Evolutionary conservation across 2,113 vertebrate genomes (phyloP).

Genomic region (Heliornis fulica): DNA sequence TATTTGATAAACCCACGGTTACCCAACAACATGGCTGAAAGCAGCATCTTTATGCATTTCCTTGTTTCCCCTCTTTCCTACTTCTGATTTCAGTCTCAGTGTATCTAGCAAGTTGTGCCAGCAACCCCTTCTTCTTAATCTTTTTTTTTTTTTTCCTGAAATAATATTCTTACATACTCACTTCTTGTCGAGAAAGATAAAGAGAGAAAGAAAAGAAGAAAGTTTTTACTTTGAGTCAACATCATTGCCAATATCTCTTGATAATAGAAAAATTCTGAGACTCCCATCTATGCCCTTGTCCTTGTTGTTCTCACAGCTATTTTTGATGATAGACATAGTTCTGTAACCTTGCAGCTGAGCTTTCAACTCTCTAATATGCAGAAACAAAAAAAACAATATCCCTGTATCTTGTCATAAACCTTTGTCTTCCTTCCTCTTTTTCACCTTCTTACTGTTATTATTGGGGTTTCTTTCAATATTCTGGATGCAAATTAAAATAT

Average conservation of each 20-base stretch:
- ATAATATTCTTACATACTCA: background rate
- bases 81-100: conserved; percentile 29
- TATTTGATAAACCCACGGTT: conserved; percentile 85
- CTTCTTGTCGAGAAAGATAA: background rate
- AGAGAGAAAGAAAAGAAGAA: background rate
- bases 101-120: background rate
- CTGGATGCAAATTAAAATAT: conserved; percentile 14
- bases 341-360: background rate
- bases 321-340: background rate
- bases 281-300: background rate
- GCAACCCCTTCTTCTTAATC: background rate
- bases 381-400: background rate
- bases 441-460: background rate
- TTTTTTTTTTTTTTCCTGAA: background rate
- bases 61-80: conserved; percentile 39
- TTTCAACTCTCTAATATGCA: background rate
- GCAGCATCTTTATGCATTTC: conserved; percentile 69
- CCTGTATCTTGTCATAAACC: background rate
- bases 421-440: background rate
- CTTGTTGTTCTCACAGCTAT: background rate
- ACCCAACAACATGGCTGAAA: conserved; percentile 78
- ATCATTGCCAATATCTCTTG: background rate
- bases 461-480: accelerated
- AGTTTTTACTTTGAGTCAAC: background rate
- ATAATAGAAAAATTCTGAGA: background rate